Evolutionary conservation across 1,140 invertebrate genomes (phyloP).

Genomic region (Drosophila funebris): DNA sequence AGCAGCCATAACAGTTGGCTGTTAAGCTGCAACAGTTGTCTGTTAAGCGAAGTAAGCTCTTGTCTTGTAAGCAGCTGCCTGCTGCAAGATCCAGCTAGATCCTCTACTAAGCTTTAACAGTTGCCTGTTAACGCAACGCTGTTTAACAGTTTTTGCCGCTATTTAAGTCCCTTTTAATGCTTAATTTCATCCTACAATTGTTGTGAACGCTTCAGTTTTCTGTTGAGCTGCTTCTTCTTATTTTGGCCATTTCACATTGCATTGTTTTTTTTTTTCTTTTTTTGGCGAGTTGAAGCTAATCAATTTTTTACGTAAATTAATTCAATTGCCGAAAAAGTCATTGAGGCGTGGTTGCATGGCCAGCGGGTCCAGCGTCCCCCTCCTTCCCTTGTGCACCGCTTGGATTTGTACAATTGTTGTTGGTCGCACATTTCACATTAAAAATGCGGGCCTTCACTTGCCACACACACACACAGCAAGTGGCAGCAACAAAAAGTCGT

Average conservation of each 20-base stretch:
- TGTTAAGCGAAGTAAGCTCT: background rate
- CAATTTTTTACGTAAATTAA: constrained; percentile 83
- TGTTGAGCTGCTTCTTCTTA: background rate
- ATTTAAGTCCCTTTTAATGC: background rate
- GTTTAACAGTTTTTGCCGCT: background rate
- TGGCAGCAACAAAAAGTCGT: constrained; percentile 26
- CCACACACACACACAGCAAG: constrained; percentile 28
- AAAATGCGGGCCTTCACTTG: constrained; percentile 76
- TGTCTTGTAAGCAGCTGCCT: background rate
- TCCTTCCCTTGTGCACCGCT: background rate
- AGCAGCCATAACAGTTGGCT: background rate
- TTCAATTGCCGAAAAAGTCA: constrained; percentile 83
- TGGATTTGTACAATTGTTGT: constrained; percentile 39
- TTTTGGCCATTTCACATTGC: too few species aligned
- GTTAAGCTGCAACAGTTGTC: background rate
- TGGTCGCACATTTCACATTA: constrained; percentile 59
- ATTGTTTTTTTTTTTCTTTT: background rate
- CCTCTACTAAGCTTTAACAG: background rate
- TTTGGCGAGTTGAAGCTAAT: constrained; percentile 49
- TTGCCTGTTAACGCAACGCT: background rate
- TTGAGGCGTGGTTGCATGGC: constrained; percentile 72
- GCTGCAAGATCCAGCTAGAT: background rate
- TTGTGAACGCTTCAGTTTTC: background rate
- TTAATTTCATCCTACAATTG: background rate
- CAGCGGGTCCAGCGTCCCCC: constrained; percentile 39